Evolutionary conservation across 2,888 invertebrate species (phyloP).

Genomic region (Agriopis leucophaearia): DNA sequence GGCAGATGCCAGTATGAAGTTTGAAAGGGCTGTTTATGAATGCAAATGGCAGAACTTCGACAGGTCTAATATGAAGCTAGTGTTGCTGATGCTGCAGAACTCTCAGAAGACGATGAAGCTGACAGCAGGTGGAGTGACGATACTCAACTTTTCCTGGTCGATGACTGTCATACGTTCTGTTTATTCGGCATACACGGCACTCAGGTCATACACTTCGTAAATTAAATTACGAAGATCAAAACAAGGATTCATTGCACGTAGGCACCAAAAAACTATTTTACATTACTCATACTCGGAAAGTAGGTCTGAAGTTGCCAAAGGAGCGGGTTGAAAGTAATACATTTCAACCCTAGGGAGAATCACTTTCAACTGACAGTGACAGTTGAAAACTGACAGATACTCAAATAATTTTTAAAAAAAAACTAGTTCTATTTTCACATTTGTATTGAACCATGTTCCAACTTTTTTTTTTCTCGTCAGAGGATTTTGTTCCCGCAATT

Average conservation of each 20-base stretch:
- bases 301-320: too few relatives aligned
- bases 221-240: not conserved
- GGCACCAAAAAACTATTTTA: not conserved
- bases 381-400: too few relatives aligned
- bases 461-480: too few relatives aligned
- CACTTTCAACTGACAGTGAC: too few relatives aligned
- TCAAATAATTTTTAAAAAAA: too few relatives aligned
- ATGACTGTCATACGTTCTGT: conserved; percentile 63
- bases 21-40: conserved; percentile 64
- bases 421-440: too few relatives aligned
- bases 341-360: too few relatives aligned
- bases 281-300: too few relatives aligned
- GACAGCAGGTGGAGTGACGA: conserved; percentile 67
- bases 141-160: conserved; percentile 59
- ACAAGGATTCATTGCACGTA: not conserved
- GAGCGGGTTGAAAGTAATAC: too few relatives aligned
- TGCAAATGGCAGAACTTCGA: conserved; percentile 73
- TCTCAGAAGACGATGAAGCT: conserved; percentile 65
- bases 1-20: conserved; percentile 60
- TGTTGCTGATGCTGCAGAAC: conserved; percentile 62
- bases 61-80: conserved; percentile 60
- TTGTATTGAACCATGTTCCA: too few relatives aligned
- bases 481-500: too few relatives aligned
- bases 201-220: conserved; percentile 50
- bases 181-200: conserved; percentile 69